These are phyloP conservation scores for Drosophila siamana DNA, from an alignment of 2,888 invertebrate genomes.

Conservation along the genomic window DNA sequence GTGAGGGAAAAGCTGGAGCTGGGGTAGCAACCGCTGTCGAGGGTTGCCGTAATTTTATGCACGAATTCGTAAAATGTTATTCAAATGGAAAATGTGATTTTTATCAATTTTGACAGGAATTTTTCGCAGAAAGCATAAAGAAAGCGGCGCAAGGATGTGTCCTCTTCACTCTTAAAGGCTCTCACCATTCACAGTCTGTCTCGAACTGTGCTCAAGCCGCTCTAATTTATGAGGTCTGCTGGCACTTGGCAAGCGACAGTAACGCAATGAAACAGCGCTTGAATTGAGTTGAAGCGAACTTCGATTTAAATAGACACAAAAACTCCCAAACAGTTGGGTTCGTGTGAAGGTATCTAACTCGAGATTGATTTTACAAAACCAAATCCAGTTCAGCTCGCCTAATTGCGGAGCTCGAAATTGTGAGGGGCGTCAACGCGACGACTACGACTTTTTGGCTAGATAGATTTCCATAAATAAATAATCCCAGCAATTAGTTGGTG, in stretches of 20 bases:
- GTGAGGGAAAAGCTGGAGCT: slow-evolving; percentile 1
- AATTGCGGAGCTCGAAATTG: slow-evolving; percentile 37
- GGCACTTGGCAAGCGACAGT: slow-evolving; percentile 44
- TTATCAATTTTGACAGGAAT: slow-evolving; percentile 84
- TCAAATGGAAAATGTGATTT: slow-evolving; percentile 85
- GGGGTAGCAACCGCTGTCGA: slow-evolving; percentile 46
- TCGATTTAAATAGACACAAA: too few relatives aligned
- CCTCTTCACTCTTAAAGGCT: slow-evolving; percentile 25
- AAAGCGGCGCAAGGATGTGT: slow-evolving; percentile 53
- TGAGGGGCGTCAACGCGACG: slow-evolving; percentile 57
- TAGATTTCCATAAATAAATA: slow-evolving; percentile 75
- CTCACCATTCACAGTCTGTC: too few relatives aligned
- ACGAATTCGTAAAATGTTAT: slow-evolving; percentile 84
- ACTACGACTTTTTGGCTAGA: slow-evolving; percentile 51
- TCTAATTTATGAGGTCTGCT: slow-evolving; percentile 63
- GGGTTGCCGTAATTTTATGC: slow-evolving; percentile 83
- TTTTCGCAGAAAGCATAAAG: slow-evolving; percentile 68
- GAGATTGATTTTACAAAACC: background rate
- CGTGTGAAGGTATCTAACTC: too few relatives aligned
- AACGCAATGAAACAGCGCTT: slow-evolving; percentile 5
- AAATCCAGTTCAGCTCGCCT: slow-evolving; percentile 16
- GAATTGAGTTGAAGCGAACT: slow-evolving; percentile 15
- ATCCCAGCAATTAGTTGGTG: slow-evolving; percentile 63
- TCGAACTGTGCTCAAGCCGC: slow-evolving; percentile 26
- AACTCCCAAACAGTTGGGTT: too few relatives aligned